These are phyloP conservation scores for Parnassius mnemosyne DNA, from an alignment of 2,888 invertebrate genomes.

Conservation along the genomic window DNA sequence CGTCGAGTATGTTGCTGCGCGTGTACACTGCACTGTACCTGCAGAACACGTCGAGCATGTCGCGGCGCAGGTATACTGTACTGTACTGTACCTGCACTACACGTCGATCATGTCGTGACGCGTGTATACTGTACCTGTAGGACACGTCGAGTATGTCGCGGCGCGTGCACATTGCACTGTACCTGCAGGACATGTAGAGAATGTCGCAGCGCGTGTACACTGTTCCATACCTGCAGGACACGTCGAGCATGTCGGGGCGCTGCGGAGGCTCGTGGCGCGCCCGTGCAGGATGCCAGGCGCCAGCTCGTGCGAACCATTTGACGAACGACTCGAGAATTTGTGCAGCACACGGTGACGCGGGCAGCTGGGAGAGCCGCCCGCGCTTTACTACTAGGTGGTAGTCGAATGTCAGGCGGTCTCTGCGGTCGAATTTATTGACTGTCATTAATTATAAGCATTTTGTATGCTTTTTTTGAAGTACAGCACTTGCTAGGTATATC, in stretches of 20 bases:
- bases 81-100: no score
- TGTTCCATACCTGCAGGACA: constrained; percentile 56
- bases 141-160: constrained; percentile 64
- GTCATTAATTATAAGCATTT: not conserved
- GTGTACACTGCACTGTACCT: not conserved
- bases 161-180: constrained; percentile 48
- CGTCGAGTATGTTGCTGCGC: constrained; percentile 59
- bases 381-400: constrained; percentile 75
- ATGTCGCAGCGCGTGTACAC: constrained; percentile 48
- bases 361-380: constrained; percentile 63
- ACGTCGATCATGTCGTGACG: no score
- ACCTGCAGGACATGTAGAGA: constrained; percentile 51
- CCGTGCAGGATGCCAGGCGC: constrained; percentile 65
- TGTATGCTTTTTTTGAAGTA: not conserved
- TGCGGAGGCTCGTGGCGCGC: constrained; percentile 57
- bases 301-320: constrained; percentile 73
- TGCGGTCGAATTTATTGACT: constrained; percentile 30
- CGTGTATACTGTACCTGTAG: no score
- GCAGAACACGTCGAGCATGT: no score
- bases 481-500: not conserved
- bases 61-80: no score
- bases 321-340: constrained; percentile 74
- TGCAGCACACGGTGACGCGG: constrained; percentile 67
- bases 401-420: constrained; percentile 73
- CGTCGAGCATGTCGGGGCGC: constrained; percentile 62